Evolutionary conservation across 2,888 invertebrate genomes (phyloP), one percentile per base, ranked within the genome.

Genomic region (Argyresthia albistria): DNA sequence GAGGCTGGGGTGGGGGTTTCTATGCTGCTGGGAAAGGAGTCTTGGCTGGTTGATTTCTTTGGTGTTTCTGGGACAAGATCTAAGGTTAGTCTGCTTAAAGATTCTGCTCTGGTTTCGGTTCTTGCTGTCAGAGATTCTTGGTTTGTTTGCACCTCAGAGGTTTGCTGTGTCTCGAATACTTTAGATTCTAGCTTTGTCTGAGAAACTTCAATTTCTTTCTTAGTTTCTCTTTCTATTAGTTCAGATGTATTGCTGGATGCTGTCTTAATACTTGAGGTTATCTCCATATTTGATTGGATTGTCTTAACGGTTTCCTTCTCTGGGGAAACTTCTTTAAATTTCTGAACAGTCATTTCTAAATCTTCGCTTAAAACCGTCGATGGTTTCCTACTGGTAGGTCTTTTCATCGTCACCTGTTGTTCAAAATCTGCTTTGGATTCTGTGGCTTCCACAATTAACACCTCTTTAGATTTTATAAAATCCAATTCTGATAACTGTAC

Each of bases 1-100:
- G 69, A 70, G 1, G 74, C 62, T 0, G 83, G 80, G 0, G 74
- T 76, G 0, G 74, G 73, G 6, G 73, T 76, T 14, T 15, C 12
- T 12, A 48, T 48, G 37, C 37, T 37, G 15, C 48, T 48, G 15
- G 48, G 48, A 14, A 48, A 48, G 15, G 48, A 48, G 36, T 48
- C 48, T 37, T n/a, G 25, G 25, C 15, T 46, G 35, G 25, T n/a
- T n/a, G 35, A 46, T 35, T n/a, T 46, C 10, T 39, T 8, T 39
- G 39, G n/a, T 6, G 8, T 16, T 6, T 45, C 45, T 45, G 6
- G 45, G 14, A 14, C 14, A 10, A 45, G 10, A 7, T 45, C 35
- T n/a, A 46, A 46, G 6, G 46, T 25, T 11, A 46, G 35, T 39
- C 46, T 46, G 25, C 7, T 25, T n/a, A n/a, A n/a, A 3, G n/a